Percentiles rank a stretch among this genome's conserved stretches.
Conservation (phyloP, 2,113 vertebrate genomes). For the Crocuta crocuta region DNA sequence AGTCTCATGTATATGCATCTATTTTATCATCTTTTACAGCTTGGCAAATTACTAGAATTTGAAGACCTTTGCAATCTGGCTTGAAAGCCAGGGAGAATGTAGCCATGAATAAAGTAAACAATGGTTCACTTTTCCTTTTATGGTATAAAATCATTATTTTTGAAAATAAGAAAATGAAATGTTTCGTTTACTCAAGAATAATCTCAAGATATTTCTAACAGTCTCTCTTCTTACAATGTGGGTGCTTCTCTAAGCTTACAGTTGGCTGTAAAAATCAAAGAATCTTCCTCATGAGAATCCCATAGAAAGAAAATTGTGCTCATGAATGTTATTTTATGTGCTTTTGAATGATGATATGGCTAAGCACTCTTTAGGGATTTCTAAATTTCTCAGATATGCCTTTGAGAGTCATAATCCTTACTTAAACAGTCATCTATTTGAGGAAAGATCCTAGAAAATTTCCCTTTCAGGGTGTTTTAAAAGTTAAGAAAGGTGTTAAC, state of each 20-base stretch:
- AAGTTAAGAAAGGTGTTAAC: background rate
- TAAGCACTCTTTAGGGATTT: background rate
- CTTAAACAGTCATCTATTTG: slow-evolving; percentile 17
- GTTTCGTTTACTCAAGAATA: slow-evolving; percentile 4
- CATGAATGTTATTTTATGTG: background rate
- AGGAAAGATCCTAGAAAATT: background rate
- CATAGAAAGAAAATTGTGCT: background rate
- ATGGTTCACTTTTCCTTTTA: background rate
- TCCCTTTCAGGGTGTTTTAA: background rate
- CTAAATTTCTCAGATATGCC: background rate
- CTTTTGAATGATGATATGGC: background rate
- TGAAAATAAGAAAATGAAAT: slow-evolving; percentile 53
- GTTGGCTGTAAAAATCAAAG: background rate
- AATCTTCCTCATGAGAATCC: background rate
- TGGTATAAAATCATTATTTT: background rate
- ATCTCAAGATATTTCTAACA: background rate
- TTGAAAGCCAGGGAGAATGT: slow-evolving; percentile 25
- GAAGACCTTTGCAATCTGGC: background rate
- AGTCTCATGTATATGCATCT: background rate
- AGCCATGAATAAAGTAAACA: background rate
- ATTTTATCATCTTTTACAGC: background rate
- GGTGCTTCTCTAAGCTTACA: background rate
- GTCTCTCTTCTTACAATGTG: background rate
- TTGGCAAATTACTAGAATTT: slow-evolving; percentile 39
- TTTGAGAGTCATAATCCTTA: background rate